Percentiles rank a stretch among this genome's conserved stretches.
These are phyloP conservation scores for Cristatella mucedo DNA, from an alignment of 2,888 invertebrate species.

Conservation along the genomic window DNA sequence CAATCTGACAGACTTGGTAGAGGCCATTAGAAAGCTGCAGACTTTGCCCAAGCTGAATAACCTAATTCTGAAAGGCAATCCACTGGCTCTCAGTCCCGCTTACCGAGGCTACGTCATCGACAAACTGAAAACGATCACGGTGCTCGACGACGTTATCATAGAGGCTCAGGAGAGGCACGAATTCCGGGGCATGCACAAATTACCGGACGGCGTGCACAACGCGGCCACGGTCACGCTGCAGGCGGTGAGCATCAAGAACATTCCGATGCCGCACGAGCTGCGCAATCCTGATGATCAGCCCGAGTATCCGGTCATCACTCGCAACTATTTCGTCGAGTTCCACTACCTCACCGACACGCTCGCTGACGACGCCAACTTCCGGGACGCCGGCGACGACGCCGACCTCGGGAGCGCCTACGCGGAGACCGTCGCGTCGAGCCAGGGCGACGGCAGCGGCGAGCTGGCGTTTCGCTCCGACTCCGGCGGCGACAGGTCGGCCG, in stretches of 20 bases:
- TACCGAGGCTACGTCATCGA: slow-evolving; percentile 36
- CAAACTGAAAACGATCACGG: slow-evolving; percentile 22
- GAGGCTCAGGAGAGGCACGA: slow-evolving; percentile 34
- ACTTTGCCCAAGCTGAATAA: slow-evolving; percentile 30
- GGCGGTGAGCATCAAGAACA: slow-evolving; percentile 24
- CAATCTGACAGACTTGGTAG: slow-evolving; percentile 28
- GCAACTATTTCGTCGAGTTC: slow-evolving; percentile 31
- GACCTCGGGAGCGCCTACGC: too few relatives aligned
- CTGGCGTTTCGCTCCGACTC: too few relatives aligned
- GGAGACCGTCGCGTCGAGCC: too few relatives aligned
- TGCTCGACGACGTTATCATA: slow-evolving; percentile 33
- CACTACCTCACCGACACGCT: slow-evolving; percentile 1
- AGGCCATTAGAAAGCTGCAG: slow-evolving; percentile 24
- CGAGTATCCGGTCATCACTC: slow-evolving; percentile 30
- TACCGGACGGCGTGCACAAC: slow-evolving; percentile 28
- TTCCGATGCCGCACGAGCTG: slow-evolving; percentile 31
- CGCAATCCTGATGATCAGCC: slow-evolving; percentile 30
- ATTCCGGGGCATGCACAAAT: slow-evolving; percentile 26
- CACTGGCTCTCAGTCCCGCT: slow-evolving; percentile 29
- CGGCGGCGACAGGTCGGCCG: too few relatives aligned
- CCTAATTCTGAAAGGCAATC: slow-evolving; percentile 32
- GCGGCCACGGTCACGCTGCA: slow-evolving; percentile 26
- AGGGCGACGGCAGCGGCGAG: too few relatives aligned
- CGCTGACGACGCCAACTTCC: too few relatives aligned
- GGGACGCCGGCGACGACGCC: too few relatives aligned